Conservation (phyloP, 2,797 vertebrate species). For the Pipistrellus pipistrellus region DNA sequence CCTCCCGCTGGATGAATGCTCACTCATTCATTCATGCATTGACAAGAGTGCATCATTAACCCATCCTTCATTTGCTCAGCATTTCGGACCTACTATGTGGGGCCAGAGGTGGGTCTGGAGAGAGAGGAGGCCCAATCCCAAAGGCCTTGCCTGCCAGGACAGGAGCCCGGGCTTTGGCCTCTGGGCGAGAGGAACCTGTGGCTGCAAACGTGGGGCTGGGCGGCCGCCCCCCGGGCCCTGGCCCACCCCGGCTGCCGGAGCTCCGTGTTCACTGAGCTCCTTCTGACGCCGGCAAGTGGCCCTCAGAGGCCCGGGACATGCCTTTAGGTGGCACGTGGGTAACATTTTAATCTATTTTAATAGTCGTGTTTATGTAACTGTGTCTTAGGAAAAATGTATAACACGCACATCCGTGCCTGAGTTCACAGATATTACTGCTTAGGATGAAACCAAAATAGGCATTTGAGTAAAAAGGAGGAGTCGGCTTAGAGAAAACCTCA, state of each 20-base stretch:
- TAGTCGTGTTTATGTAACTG: conserved; percentile 77
- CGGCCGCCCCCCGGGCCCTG: rapidly evolving
- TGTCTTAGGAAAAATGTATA: conserved; percentile 75
- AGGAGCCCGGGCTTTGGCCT: not conserved
- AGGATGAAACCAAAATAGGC: conserved; percentile 61
- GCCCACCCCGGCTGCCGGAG: not conserved
- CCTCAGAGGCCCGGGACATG: not conserved
- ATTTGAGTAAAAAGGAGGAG: conserved; percentile 59
- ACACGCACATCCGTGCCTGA: not conserved
- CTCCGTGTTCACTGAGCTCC: not conserved
- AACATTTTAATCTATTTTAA: conserved; percentile 76
- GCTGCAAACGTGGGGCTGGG: not conserved
- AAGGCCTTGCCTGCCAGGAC: not conserved
- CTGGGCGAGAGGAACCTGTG: rapidly evolving
- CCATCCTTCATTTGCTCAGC: not conserved
- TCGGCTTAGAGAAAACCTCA: conserved; percentile 63
- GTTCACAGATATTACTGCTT: conserved; percentile 23
- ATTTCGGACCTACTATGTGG: not conserved
- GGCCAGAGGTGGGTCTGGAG: not conserved
- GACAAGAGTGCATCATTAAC: not conserved
- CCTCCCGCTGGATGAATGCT: not conserved
- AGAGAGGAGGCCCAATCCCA: not conserved
- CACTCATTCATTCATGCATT: not conserved
- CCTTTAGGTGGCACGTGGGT: not conserved
- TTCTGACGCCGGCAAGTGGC: not conserved